These are phyloP conservation scores for Agrilus planipennis DNA, from an alignment of 1,140 invertebrate genomes.

Conservation along the genomic window DNA sequence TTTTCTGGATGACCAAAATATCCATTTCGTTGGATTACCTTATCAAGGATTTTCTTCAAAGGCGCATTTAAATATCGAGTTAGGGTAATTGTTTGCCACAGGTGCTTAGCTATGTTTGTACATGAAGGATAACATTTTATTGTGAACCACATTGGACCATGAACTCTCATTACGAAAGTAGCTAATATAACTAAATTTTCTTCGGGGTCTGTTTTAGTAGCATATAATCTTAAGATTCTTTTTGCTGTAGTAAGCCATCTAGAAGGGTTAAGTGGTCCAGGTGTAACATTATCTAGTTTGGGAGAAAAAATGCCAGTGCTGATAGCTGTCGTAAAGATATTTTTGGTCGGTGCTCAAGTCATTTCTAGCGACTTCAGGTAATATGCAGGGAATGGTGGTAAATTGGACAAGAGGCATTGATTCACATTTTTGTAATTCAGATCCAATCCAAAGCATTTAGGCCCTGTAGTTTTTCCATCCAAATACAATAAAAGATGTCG, in stretches of 20 bases:
- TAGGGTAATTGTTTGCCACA: conserved; percentile 5
- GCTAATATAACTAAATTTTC: conserved; percentile 11
- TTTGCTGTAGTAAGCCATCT: conserved; percentile 20
- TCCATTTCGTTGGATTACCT: conserved; percentile 13
- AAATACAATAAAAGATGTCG: conserved; percentile 16
- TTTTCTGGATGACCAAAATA: conserved; percentile 6
- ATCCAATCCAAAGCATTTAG: conserved; percentile 9
- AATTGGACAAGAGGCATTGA: background rate
- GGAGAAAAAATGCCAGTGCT: conserved; percentile 8
- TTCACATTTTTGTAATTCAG: background rate
- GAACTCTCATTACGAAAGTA: conserved; percentile 11
- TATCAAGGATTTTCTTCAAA: conserved; percentile 11
- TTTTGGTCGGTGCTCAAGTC: background rate
- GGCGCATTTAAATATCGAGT: conserved; percentile 7
- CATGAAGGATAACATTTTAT: conserved; percentile 16
- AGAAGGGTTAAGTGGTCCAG: conserved; percentile 16
- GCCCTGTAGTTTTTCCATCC: conserved; percentile 16
- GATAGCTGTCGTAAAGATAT: conserved; percentile 3
- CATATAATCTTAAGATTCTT: conserved; percentile 4
- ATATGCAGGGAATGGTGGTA: background rate
- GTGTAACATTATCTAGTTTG: conserved; percentile 8
- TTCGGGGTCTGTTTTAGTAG: background rate
- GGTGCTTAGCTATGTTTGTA: conserved; percentile 6
- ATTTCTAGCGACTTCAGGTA: background rate
- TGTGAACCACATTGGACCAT: conserved; percentile 16